Evolutionary conservation across 2,888 invertebrate genomes (phyloP), one percentile per base, ranked within the genome.

Genomic region (Rhingia campestris): DNA sequence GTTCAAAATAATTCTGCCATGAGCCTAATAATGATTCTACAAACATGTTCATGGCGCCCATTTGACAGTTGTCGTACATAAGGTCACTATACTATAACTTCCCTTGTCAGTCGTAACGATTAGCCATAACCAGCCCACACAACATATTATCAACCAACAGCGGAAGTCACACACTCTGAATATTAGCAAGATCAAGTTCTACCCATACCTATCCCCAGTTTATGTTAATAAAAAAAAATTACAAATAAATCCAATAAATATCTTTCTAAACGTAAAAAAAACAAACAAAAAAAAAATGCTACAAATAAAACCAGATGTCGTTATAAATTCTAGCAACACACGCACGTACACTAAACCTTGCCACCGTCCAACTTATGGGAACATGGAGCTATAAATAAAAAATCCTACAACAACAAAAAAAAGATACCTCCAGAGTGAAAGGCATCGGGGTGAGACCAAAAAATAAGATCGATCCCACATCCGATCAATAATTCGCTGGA

Each of bases 381-480:
- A 35, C 47, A 39, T 35, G 33, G 12, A 67, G 9, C 30, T 43
- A 67, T 22, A 70, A 75, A 59, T 41, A 35, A 54, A 59, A 22
- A 22, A 22, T 22, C 22, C 2, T 22, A 22, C 22, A 22, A 22
- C 22, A 22, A 22, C n/a, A 22, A 22, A 1, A 43, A 45, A 64
- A 35, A 63, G 53, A 56, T 86, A 77, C 72, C 54, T 49, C 76
- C 53, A 51, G 37, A 39, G 74, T 76, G 84, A 82, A 76, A 64
- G 64, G 82, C 86, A 86, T 75, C 85, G 47, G 53, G 22, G 1
- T 22, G 22, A 22, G 22, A 22, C 22, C 22, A 22, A 22, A 22
- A 22, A 22, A 1, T 22, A 30, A 47, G 39, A 69, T 63, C 49
- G 59, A 73, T 66, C 53, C 32, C 5, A 43, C 14, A 69, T 70